phyloP scores from a whole-genome alignment of 2,888 invertebrate species.

The Conchocele bisecta region DNA sequence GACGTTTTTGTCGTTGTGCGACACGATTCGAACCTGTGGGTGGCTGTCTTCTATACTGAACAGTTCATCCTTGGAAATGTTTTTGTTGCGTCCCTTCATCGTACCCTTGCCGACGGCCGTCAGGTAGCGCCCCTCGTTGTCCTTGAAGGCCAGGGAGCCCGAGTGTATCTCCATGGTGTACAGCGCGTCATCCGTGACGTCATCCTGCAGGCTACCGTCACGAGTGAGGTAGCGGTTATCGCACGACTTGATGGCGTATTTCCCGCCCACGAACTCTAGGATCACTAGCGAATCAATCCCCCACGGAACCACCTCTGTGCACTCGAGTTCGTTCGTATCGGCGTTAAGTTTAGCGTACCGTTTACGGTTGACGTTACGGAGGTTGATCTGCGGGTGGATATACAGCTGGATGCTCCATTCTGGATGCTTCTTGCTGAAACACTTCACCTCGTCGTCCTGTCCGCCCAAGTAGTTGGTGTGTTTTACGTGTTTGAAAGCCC shows the following conservation, averaged over 20 bases:
- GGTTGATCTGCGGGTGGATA: conserved; percentile 96
- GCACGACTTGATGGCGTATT: conserved; percentile 97
- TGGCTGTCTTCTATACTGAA: conserved; percentile 98
- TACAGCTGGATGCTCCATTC: conserved; percentile 97
- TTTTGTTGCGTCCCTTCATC: conserved; percentile 94
- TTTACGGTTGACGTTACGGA: conserved; percentile 95
- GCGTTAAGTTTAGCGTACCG: conserved; percentile 94
- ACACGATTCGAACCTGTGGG: conserved; percentile 96
- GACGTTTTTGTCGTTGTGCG: conserved; percentile 96
- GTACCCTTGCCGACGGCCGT: conserved; percentile 98
- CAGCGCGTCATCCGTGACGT: conserved; percentile 87
- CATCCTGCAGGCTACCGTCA: conserved; percentile 82
- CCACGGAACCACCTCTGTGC: conserved; percentile 98
- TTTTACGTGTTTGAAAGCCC: conserved; percentile 88
- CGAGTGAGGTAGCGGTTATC: conserved; percentile 90
- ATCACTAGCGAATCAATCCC: conserved; percentile 98
- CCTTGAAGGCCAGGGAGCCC: conserved; percentile 89
- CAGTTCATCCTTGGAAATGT: conserved; percentile 96
- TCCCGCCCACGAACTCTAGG: conserved; percentile 93
- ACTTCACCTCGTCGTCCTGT: conserved; percentile 94
- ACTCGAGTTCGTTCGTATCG: conserved; percentile 84
- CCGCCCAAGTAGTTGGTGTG: conserved; percentile 96
- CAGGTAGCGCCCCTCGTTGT: conserved; percentile 93
- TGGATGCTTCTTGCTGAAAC: conserved; percentile 86
- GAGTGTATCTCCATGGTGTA: conserved; percentile 97